These are phyloP conservation scores for Alfaro cultratus DNA, from an alignment of 2,797 vertebrate species.

Conservation along the genomic window DNA sequence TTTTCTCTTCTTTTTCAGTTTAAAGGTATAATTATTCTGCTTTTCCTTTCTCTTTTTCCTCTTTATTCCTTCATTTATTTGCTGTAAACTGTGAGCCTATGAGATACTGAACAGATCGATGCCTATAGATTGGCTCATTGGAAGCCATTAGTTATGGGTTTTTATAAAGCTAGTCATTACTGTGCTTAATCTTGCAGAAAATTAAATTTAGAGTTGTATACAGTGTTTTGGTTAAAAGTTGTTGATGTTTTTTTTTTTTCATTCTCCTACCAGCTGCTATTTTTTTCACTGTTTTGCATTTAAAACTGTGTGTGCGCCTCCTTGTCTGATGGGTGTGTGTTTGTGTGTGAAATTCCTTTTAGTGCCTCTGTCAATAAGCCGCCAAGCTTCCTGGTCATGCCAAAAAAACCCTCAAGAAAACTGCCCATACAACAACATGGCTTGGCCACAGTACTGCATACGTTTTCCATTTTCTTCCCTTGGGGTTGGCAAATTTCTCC, in stretches of 20 bases:
- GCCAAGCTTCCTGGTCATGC: constrained; percentile 55
- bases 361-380: constrained; percentile 58
- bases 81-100: constrained; percentile 71
- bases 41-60: constrained; percentile 25
- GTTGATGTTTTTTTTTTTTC: constrained; percentile 68
- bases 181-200: constrained; percentile 96
- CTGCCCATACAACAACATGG: constrained; percentile 63
- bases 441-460: constrained; percentile 62
- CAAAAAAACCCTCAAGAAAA: constrained; percentile 68
- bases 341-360: constrained; percentile 16
- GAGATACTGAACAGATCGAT: constrained; percentile 87
- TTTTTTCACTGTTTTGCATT: constrained; percentile 47
- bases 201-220: constrained; percentile 92
- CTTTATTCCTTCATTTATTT: constrained; percentile 58
- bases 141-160: constrained; percentile 90
- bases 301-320: constrained; percentile 25
- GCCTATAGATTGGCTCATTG: constrained; percentile 89
- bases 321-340: not conserved
- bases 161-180: constrained; percentile 93
- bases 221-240: constrained; percentile 84
- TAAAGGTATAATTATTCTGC: constrained; percentile 2
- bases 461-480: constrained; percentile 49
- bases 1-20: constrained; percentile 11
- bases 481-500: constrained; percentile 63
- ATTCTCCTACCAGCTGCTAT: constrained; percentile 79